These are phyloP conservation scores for Noctua pronuba DNA, from an alignment of 2,888 invertebrate genomes.

Conservation along the genomic window DNA sequence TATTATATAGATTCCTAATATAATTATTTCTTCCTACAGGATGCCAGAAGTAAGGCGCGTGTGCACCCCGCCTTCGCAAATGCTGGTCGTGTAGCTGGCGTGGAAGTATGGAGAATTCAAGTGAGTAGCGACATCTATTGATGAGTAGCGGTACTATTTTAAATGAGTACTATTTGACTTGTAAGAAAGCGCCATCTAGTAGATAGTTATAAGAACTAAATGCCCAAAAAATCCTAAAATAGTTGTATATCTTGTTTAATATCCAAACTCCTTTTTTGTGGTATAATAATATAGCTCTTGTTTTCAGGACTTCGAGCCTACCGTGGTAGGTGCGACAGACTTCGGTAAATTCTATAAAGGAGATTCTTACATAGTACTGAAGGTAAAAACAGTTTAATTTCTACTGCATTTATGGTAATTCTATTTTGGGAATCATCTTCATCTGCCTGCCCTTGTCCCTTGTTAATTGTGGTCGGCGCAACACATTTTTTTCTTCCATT, in stretches of 20 bases:
- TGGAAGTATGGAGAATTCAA: slow-evolving; percentile 96
- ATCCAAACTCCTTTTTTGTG: background rate
- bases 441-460: no score
- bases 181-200: background rate
- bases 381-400: slow-evolving; percentile 88
- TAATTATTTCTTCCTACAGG: slow-evolving; percentile 73
- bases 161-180: fast-evolving
- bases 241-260: background rate
- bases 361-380: slow-evolving; percentile 95
- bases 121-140: slow-evolving; percentile 85
- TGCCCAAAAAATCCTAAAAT: no score
- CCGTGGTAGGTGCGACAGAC: slow-evolving; percentile 92
- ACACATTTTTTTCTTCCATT: no score
- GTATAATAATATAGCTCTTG: no score
- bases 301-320: slow-evolving; percentile 94
- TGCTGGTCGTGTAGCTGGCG: slow-evolving; percentile 93
- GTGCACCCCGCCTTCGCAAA: slow-evolving; percentile 93
- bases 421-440: no score
- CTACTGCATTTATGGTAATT: no score
- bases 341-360: slow-evolving; percentile 96
- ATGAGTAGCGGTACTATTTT: slow-evolving; percentile 25
- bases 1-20: background rate
- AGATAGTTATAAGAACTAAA: background rate
- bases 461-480: no score
- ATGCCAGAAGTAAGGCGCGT: slow-evolving; percentile 81